Conservation (phyloP, 2,797 vertebrate genomes). For the Gymnodraco acuticeps region DNA sequence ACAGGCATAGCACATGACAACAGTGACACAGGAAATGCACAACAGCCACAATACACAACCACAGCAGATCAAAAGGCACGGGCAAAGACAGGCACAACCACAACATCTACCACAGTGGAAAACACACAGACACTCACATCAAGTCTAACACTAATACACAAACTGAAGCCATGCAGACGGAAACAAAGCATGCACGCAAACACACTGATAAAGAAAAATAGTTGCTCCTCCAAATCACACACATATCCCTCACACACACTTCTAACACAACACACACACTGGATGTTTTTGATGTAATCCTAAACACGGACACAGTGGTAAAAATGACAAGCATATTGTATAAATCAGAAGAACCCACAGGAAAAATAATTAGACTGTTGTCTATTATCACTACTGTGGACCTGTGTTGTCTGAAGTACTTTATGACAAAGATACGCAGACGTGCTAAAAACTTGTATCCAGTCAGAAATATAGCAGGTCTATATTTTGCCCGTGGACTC, state of each 20-base stretch:
- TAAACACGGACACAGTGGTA: constrained; percentile 72
- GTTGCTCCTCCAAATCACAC: constrained; percentile 27
- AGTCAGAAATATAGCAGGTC: constrained; percentile 50
- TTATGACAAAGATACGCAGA: constrained; percentile 32
- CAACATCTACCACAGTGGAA: constrained; percentile 36
- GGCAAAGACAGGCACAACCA: constrained; percentile 46
- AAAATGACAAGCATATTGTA: constrained; percentile 80
- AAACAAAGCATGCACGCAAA: constrained; percentile 68
- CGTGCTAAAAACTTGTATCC: constrained; percentile 30
- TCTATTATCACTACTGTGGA: constrained; percentile 56
- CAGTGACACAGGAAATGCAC: constrained; percentile 52
- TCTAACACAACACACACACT: constrained; percentile 7
- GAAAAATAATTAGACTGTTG: constrained; percentile 77
- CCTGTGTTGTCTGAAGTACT: constrained; percentile 51
- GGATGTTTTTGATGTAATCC: constrained; percentile 45
- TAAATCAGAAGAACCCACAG: constrained; percentile 84
- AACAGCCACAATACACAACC: constrained; percentile 65
- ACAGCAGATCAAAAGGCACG: constrained; percentile 60
- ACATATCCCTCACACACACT: constrained; percentile 27
- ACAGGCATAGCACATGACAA: constrained; percentile 71
- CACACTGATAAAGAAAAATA: constrained; percentile 43
- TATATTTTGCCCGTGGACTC: constrained; percentile 87
- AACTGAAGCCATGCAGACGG: constrained; percentile 62
- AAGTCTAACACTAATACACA: constrained; percentile 37
- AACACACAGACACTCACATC: constrained; percentile 40